Percentiles rank a stretch among this genome's conserved stretches.
These are phyloP conservation scores for Macropodus opercularis DNA, from an alignment of 2,797 vertebrate genomes.

Conservation along the genomic window DNA sequence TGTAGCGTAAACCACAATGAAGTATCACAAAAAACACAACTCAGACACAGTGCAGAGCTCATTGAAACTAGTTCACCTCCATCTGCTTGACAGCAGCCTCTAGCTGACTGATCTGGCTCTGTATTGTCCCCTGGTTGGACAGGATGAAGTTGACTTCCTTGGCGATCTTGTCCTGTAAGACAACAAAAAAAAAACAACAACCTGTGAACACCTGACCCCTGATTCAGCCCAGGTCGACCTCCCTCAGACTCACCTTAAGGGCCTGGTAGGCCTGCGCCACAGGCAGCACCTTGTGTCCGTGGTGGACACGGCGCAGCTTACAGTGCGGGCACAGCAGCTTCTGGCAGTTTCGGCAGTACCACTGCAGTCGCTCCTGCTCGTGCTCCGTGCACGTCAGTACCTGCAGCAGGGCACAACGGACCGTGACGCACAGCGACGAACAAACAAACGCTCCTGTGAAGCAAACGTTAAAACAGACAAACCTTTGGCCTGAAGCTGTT, in stretches of 20 bases:
- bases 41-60: background rate
- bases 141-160: slow-evolving; percentile 92
- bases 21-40: slow-evolving; percentile 7
- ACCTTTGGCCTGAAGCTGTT: slow-evolving; percentile 97
- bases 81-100: slow-evolving; percentile 91
- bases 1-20: no score
- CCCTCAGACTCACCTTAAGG: slow-evolving; percentile 85
- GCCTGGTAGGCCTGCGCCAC: slow-evolving; percentile 93
- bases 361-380: slow-evolving; percentile 91
- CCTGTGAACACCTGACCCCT: background rate
- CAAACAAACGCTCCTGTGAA: background rate
- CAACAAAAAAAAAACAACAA: slow-evolving; percentile 32
- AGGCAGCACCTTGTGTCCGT: slow-evolving; percentile 92
- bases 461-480: slow-evolving; percentile 18
- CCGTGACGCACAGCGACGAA: background rate
- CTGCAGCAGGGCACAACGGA: slow-evolving; percentile 71
- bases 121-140: slow-evolving; percentile 92
- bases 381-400: slow-evolving; percentile 94
- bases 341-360: slow-evolving; percentile 94
- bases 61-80: slow-evolving; percentile 81
- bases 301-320: slow-evolving; percentile 90
- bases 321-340: slow-evolving; percentile 91
- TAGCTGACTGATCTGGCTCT: slow-evolving; percentile 92
- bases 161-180: slow-evolving; percentile 89
- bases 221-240: background rate